Evolutionary conservation across 30 jellyfish, hydroid and myxozoan genomes (phyloP), one percentile per base, ranked within the genome.

Genomic region (Mastigias papua): DNA sequence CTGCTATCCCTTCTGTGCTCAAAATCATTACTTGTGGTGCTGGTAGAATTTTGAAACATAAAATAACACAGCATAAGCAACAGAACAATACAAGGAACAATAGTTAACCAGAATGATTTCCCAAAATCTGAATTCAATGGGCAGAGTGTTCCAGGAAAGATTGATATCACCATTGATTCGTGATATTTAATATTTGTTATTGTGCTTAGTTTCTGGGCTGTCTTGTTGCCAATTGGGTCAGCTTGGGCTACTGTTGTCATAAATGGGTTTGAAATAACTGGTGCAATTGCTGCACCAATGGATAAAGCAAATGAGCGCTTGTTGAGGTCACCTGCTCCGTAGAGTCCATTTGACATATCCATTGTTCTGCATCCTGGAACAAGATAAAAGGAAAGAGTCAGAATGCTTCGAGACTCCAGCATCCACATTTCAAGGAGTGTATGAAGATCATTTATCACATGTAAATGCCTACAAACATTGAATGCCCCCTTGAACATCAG

Each of bases 271-370:
- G 96, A 75, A 3, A 77, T 68, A 0, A 81, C 62, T 2, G 91
- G 91, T 1, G 91, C 83, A 16, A 64, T 57, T 37, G 91, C 90
- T 21, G 89, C 96, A 4, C 96, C 96, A 2, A 88, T 64, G 78
- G 87, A 33, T 25, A 88, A 70, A 4, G 87, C 90, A 67, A 88
- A 25, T 0, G 71, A 28, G 30, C 30, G 29, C 31, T 85, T 85
- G 76, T 85, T 60, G 13, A 85, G 73, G 0, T 48, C 78, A 22
- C 82, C 88, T 6, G 69, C 69, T 30, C 58, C 54, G 21, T 54
- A 57, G 2, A 66, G 11, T 26, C 94, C 82, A 35, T 68, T 68
- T 8, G 94, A 72, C 16, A 34, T 3, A 49, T 66, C 95, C 90
- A 76, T 86, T 25, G 63, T 69, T 19, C 30, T 65, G 68, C 32